Evolutionary conservation across 2,888 invertebrate species (phyloP).

Genomic region (Podabrus alpinus): DNA sequence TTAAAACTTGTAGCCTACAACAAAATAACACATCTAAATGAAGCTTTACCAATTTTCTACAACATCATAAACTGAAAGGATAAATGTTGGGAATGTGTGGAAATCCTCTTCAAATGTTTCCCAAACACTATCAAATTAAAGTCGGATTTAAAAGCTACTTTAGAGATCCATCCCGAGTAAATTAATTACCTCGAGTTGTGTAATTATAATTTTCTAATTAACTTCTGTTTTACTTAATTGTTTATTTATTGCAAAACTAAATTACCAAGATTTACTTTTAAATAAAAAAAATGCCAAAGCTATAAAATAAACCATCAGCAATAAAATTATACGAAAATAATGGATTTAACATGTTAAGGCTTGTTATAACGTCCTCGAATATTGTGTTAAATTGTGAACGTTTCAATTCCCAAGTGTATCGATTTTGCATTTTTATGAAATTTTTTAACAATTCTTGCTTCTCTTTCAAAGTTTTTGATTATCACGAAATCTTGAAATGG

Average conservation of each 20-base stretch:
- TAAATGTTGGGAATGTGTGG: constrained; percentile 24
- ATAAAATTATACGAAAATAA: neutral
- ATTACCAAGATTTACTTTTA: neutral
- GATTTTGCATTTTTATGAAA: neutral
- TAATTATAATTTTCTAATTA: neutral
- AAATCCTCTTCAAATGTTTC: constrained; percentile 17
- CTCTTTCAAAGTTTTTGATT: neutral
- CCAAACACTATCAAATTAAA: constrained; percentile 15
- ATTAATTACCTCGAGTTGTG: neutral
- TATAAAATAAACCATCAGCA: neutral
- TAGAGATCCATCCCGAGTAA: neutral
- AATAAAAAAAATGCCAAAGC: neutral
- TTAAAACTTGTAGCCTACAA: constrained; percentile 15
- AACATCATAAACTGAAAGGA: constrained; percentile 24
- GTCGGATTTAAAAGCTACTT: constrained; percentile 3
- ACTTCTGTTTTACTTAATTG: neutral
- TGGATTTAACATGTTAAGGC: neutral
- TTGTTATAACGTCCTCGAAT: neutral
- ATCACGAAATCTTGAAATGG: neutral
- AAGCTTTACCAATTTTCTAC: constrained; percentile 21
- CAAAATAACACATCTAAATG: constrained; percentile 20
- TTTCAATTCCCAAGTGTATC: neutral
- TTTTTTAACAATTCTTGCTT: neutral
- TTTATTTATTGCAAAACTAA: neutral
- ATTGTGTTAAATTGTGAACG: neutral